phyloP scores from a whole-genome alignment of 2,888 invertebrate species.

The Drosophila atripex region DNA sequence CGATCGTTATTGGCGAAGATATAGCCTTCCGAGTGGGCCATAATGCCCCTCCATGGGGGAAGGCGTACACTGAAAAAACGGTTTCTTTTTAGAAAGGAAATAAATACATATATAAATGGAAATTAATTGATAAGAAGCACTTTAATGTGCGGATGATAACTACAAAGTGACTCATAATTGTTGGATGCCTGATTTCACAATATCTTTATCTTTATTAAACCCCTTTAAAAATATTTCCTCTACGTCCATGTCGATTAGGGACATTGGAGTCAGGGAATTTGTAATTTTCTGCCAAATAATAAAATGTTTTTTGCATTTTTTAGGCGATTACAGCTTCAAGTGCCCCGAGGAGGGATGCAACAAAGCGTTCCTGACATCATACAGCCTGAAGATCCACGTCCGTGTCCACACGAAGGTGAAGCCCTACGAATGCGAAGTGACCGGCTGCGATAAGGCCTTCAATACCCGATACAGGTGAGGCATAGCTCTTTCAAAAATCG shows the following conservation, averaged over 20 bases:
- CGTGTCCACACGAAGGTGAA: constrained; percentile 96
- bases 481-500: constrained; percentile 2
- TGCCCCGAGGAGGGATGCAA: constrained; percentile 94
- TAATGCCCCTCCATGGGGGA: no score
- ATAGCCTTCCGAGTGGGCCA: no score
- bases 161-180: neutral
- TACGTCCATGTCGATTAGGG: neutral
- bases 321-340: constrained; percentile 97
- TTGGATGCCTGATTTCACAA: neutral
- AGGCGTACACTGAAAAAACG: neutral
- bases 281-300: neutral
- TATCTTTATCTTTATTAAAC: neutral
- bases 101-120: neutral
- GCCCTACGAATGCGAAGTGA: constrained; percentile 93
- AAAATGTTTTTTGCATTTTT: neutral
- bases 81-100: neutral
- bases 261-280: neutral
- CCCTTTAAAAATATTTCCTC: neutral
- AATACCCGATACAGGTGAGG: constrained; percentile 94
- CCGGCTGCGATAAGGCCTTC: constrained; percentile 95
- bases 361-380: constrained; percentile 97
- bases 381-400: constrained; percentile 96
- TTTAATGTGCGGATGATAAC: neutral
- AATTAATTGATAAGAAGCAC: neutral
- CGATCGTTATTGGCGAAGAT: no score